A percentile compares a stretch with the other conserved stretches of the same genome.
These are phyloP conservation scores for Moxostoma hubbsi DNA, from an alignment of 2,797 vertebrate species.

Conservation along the genomic window DNA sequence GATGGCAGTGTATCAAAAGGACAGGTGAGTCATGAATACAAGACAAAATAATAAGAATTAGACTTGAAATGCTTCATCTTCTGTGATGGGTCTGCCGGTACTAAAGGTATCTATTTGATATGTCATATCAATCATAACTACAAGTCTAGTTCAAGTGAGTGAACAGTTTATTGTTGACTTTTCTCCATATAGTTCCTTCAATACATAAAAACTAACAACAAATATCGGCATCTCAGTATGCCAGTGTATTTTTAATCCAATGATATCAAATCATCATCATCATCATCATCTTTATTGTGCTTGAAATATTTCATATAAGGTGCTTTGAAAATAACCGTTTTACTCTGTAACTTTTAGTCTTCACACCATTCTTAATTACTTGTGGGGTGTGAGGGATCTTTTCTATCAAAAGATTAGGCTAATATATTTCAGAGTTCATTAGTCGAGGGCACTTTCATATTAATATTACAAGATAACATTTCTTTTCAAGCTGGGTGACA, in stretches of 20 bases:
- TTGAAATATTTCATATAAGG: not conserved
- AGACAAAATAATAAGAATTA: not conserved
- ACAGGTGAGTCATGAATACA: conserved; percentile 80
- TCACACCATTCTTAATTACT: conserved; percentile 1
- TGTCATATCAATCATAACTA: no score
- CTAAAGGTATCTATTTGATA: no score
- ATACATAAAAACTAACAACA: not conserved
- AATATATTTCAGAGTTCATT: no score
- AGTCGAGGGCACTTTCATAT: no score
- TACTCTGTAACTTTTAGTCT: conserved; percentile 1
- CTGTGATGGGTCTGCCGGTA: no score
- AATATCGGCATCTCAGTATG: not conserved
- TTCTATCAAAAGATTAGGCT: no score
- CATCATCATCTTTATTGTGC: conserved; percentile 12
- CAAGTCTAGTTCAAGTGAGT: no score
- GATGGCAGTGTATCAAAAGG: conserved; percentile 94
- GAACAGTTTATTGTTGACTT: no score
- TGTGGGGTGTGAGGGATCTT: no score
- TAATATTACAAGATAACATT: no score
- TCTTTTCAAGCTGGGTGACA: no score
- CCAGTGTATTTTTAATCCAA: not conserved
- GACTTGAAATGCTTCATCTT: no score
- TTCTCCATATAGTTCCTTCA: not conserved
- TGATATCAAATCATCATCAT: not conserved
- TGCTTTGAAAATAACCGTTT: not conserved